Evolutionary conservation across 2,888 invertebrate genomes (phyloP).

Genomic region (Polymixis flavicincta): DNA sequence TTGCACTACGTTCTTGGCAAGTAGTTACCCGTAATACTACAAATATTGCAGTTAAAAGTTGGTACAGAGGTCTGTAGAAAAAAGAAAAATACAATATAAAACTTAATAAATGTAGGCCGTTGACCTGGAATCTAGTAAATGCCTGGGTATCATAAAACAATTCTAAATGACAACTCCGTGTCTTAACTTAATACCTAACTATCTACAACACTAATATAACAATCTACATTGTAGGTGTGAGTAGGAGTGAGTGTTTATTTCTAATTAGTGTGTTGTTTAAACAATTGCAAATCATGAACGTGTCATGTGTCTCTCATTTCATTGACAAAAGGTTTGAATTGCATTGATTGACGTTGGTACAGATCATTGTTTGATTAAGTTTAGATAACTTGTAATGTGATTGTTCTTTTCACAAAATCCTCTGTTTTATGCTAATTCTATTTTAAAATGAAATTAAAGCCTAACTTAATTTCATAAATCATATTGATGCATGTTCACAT

Average conservation of each 20-base stretch:
- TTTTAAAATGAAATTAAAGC: background rate
- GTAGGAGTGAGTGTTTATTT: conserved; percentile 16
- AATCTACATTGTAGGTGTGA: background rate
- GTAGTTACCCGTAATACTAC: conserved; percentile 12
- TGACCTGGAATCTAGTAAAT: conserved; percentile 3
- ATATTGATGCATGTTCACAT: background rate
- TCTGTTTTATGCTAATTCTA: background rate
- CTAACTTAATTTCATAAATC: background rate
- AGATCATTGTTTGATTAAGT: conserved; percentile 16
- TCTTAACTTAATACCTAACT: background rate
- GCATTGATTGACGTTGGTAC: background rate
- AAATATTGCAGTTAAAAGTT: conserved; percentile 12
- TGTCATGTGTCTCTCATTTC: background rate
- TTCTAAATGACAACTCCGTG: background rate
- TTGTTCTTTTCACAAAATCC: background rate
- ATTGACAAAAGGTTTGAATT: background rate
- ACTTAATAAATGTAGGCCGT: background rate
- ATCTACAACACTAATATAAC: no score
- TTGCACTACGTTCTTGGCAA: background rate
- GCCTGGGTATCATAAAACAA: conserved; percentile 14
- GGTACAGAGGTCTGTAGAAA: conserved; percentile 15
- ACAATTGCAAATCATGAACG: background rate
- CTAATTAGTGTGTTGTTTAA: background rate
- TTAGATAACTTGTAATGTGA: conserved; percentile 19
- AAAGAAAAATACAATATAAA: background rate